These are phyloP conservation scores for Aplysina aerophoba DNA, from an alignment of 37 sponge, comb jelly and placozoan genomes.

Conservation along the genomic window DNA sequence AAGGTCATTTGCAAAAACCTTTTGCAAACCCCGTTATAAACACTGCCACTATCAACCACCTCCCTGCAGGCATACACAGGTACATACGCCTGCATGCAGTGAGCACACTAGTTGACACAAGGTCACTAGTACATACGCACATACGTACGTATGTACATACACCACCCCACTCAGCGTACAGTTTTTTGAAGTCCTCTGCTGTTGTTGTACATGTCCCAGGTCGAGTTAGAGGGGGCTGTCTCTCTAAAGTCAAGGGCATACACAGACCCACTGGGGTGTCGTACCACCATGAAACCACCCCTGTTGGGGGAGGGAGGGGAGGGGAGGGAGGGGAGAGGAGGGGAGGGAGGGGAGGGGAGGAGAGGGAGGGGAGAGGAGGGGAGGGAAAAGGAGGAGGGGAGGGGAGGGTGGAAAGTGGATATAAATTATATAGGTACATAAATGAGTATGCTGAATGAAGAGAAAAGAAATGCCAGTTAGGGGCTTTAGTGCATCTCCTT, in stretches of 20 bases:
- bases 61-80: too few species aligned
- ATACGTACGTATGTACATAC: conserved; percentile 15
- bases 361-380: conserved; percentile 4
- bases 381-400: background rate
- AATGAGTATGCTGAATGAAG: background rate
- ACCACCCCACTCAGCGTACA: conserved; percentile 16
- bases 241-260: conserved; percentile 84
- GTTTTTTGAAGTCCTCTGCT: conserved; percentile 25
- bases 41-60: too few species aligned
- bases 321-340: background rate
- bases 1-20: too few species aligned
- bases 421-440: background rate
- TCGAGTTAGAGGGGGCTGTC: conserved; percentile 74
- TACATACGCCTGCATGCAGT: too few species aligned
- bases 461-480: too few species aligned
- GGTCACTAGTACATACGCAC: background rate
- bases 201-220: conserved; percentile 67
- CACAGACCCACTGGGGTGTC: conserved; percentile 40
- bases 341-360: background rate
- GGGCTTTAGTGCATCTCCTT: too few species aligned
- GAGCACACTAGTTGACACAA: background rate
- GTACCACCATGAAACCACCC: conserved; percentile 91
- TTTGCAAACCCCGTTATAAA: too few species aligned
- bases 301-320: conserved; percentile 13
- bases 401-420: background rate